Base-by-base conservation (phyloP, 2,113 vertebrate genomes). In the Murina feae region DNA sequence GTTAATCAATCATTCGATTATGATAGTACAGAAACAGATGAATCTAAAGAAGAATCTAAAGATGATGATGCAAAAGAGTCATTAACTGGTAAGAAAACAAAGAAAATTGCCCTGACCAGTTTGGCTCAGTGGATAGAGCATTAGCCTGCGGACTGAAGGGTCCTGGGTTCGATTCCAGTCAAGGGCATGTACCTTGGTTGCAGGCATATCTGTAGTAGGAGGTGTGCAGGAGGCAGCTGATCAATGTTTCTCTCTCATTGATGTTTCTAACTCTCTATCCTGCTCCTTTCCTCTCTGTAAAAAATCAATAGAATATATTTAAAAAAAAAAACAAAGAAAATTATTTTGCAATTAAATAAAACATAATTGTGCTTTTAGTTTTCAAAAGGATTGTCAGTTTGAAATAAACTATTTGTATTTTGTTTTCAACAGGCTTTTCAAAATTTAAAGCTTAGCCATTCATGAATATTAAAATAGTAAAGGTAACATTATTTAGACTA, bases 1-100 rank as follows among this genome's bases (percentile, higher is more conserved):
- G 98, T 98, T 66, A 98, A 98, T 68, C 98, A 98, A 2, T 98
- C 98, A 11, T 99, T 90, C 2, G 95, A 99, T 78, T 98, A 99
- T 68, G 99, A 99, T 89, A 98, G 97, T 94, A 99, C 99, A 97
- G 99, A 99, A 96, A 97, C 99, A 95, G 99, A 99, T 23, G 99
- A 99, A 84, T 99, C 98, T 95, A 98, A 99, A 95, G 99, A 99
- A 90, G 99, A 98, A 0, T 98, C 99, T 95, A 99, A 99, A 96
- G 99, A 99, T 0, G 99, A 99, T 91, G 99, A 99, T 96, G 98
- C 98, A 18, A 99, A 99, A 96, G 99, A 99, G 32, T 97, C 98
- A 79, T 98, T 99, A 90, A 96, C 98, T 2, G 97, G 97, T 97
- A 94, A 97, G 97, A 68, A 94, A 90, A 66, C 23, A 6, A 6